These are phyloP conservation scores for Pycnomerus fuliginosus DNA, from an alignment of 2,888 invertebrate genomes.

Conservation along the genomic window DNA sequence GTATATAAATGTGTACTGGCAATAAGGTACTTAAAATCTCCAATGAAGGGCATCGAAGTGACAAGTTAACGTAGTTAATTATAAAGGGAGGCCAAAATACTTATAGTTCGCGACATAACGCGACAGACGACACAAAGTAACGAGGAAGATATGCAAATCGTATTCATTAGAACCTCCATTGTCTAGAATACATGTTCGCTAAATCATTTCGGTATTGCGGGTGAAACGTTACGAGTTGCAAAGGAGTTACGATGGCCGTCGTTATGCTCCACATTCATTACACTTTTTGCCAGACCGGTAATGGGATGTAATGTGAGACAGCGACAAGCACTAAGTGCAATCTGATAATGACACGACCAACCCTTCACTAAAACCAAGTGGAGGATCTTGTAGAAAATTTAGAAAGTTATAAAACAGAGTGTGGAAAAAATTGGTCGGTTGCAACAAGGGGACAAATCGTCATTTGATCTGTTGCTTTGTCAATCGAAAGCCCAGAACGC, in stretches of 20 bases:
- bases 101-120: constrained; percentile 40
- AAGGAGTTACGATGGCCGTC: constrained; percentile 37
- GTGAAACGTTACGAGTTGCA: constrained; percentile 29
- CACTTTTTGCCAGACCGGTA: constrained; percentile 31
- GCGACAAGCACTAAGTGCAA: constrained; percentile 30
- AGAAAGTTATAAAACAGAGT: too few relatives aligned
- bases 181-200: constrained; percentile 46
- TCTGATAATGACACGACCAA: constrained; percentile 31
- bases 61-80: constrained; percentile 19
- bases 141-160: constrained; percentile 51
- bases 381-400: too few relatives aligned
- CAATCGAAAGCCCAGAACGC: constrained; percentile 32
- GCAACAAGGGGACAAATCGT: constrained; percentile 23
- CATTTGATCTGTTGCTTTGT: constrained; percentile 34
- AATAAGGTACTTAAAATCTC: too few relatives aligned
- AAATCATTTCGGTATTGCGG: constrained; percentile 33
- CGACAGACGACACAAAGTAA: constrained; percentile 47
- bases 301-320: constrained; percentile 34
- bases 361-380: too few relatives aligned
- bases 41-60: too few relatives aligned
- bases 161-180: constrained; percentile 48
- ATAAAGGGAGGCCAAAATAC: constrained; percentile 17
- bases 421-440: not conserved
- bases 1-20: too few relatives aligned
- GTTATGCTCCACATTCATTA: constrained; percentile 38